Conservation (phyloP, 2,797 vertebrate species). For the Eulemur rubriventer region DNA sequence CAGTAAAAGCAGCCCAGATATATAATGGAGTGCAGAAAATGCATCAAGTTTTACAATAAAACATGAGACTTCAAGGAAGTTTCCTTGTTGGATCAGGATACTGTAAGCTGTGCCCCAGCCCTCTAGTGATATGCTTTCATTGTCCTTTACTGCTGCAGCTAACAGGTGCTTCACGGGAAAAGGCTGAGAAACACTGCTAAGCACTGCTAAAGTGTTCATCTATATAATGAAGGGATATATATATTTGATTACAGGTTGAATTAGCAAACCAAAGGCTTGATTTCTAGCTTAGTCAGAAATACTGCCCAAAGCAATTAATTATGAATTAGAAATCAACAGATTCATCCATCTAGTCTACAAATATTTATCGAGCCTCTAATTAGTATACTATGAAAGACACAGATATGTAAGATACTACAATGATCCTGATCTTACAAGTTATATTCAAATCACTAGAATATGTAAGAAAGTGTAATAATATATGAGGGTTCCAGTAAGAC, state of each 20-base stretch:
- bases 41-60: background rate
- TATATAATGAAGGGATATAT: background rate
- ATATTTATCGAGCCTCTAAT: background rate
- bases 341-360: background rate
- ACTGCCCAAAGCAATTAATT: background rate
- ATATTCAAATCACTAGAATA: background rate
- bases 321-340: background rate
- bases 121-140: background rate
- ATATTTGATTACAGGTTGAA: background rate
- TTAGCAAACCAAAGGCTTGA: background rate
- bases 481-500: background rate
- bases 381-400: background rate
- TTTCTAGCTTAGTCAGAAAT: constrained; percentile 22
- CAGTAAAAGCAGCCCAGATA: background rate
- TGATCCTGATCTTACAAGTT: background rate
- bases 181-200: background rate
- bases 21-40: background rate
- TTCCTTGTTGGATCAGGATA: background rate
- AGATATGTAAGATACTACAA: background rate
- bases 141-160: background rate
- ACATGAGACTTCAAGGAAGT: background rate
- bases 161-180: background rate
- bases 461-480: background rate
- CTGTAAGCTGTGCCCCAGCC: background rate
- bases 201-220: background rate